These are phyloP conservation scores for Alectura lathami DNA, from an alignment of 2,113 vertebrate species.

Conservation along the genomic window DNA sequence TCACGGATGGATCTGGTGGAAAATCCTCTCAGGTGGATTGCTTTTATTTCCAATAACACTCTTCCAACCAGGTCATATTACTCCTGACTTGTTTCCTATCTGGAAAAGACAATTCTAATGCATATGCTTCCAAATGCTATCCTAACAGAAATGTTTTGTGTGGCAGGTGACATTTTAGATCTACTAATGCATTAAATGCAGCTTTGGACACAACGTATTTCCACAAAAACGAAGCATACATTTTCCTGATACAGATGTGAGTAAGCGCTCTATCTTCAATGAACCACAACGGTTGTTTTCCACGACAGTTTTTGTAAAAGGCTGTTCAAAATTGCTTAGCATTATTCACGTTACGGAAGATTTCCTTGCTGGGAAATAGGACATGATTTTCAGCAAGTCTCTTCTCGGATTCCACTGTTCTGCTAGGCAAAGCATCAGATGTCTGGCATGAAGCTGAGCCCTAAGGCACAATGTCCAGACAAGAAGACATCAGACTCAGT, in stretches of 20 bases:
- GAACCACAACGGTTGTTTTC: not conserved
- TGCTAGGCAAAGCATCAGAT: slow-evolving; percentile 63
- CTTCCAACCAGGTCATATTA: not conserved
- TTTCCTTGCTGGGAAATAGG: slow-evolving; percentile 60
- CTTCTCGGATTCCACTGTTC: slow-evolving; percentile 60
- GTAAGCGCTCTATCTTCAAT: not conserved
- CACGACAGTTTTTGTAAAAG: not conserved
- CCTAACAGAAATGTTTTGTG: not conserved
- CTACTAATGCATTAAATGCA: not conserved
- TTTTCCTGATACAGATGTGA: not conserved
- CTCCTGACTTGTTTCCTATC: not conserved
- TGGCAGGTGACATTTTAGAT: not conserved
- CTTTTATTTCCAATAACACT: not conserved
- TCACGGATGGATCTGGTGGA: not conserved
- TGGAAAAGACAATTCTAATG: not conserved
- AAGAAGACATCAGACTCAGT: slow-evolving; percentile 63
- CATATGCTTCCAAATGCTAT: not conserved
- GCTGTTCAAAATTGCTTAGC: not conserved
- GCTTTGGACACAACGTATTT: not conserved
- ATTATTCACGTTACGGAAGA: slow-evolving; percentile 2
- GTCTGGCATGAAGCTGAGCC: slow-evolving; percentile 66
- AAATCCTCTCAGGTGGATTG: not conserved
- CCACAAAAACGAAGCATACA: not conserved
- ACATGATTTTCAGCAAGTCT: slow-evolving; percentile 49
- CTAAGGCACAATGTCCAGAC: slow-evolving; percentile 71